These are phyloP conservation scores for Alaudala cheleensis DNA, from an alignment of 2,113 vertebrate species.

Conservation along the genomic window DNA sequence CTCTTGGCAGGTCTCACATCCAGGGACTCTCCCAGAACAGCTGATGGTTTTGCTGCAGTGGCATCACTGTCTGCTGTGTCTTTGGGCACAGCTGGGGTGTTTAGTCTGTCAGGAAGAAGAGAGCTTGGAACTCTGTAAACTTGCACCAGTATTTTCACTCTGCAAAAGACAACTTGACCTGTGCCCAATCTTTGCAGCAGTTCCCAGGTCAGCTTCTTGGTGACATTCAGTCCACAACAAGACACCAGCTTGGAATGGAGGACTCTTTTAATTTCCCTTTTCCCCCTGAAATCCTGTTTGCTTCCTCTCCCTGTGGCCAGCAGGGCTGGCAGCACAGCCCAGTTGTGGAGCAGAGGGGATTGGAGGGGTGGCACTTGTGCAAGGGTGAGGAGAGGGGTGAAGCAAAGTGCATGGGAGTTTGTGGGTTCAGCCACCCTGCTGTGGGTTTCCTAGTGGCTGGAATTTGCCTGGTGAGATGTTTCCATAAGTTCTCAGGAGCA, in stretches of 20 bases:
- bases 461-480: neutral
- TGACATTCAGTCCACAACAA: neutral
- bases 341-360: accelerated
- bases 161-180: neutral
- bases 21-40: neutral
- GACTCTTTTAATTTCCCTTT: neutral
- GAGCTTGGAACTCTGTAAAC: neutral
- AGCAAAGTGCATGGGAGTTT: accelerated
- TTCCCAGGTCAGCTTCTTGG: neutral
- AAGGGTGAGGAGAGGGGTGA: neutral
- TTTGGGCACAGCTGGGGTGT: neutral
- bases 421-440: neutral
- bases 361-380: accelerated
- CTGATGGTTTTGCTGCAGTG: neutral
- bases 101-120: neutral
- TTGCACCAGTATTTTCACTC: neutral
- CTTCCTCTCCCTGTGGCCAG: neutral
- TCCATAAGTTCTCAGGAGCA: neutral
- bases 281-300: neutral
- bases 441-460: neutral
- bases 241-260: neutral
- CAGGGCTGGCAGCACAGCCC: neutral
- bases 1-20: neutral
- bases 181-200: neutral
- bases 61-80: neutral